These are phyloP conservation scores for Sebastes itinus DNA, from an alignment of 2,797 vertebrate genomes.

Conservation along the genomic window DNA sequence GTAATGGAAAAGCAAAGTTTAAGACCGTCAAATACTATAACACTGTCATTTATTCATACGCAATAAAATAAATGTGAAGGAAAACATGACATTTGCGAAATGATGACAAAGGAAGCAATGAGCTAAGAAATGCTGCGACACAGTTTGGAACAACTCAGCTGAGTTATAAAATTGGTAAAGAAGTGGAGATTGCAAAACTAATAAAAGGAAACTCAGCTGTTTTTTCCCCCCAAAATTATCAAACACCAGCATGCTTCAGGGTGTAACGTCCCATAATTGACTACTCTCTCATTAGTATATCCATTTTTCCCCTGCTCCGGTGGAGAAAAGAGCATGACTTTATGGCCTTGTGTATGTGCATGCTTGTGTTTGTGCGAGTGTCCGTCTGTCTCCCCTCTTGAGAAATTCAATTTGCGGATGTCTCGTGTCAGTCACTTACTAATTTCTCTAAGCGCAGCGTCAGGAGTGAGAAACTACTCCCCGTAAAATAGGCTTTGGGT, in stretches of 20 bases:
- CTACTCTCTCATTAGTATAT: slow-evolving; percentile 31
- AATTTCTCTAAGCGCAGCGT: slow-evolving; percentile 69
- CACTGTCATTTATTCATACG: slow-evolving; percentile 1
- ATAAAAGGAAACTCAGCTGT: neutral
- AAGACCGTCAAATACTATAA: neutral
- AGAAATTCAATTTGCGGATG: slow-evolving; percentile 73
- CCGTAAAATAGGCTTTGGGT: slow-evolving; percentile 77
- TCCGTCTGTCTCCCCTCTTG: slow-evolving; percentile 43
- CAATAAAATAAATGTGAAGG: slow-evolving; percentile 5
- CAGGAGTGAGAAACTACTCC: slow-evolving; percentile 68
- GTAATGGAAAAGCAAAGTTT: neutral
- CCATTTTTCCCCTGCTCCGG: slow-evolving; percentile 24
- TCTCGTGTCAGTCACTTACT: slow-evolving; percentile 71
- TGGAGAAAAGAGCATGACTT: slow-evolving; percentile 16
- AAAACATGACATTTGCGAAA: slow-evolving; percentile 15
- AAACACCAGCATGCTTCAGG: slow-evolving; percentile 28
- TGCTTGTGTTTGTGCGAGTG: slow-evolving; percentile 28
- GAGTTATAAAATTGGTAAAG: neutral
- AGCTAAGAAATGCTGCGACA: neutral
- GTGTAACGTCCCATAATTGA: slow-evolving; percentile 34
- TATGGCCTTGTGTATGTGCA: slow-evolving; percentile 16
- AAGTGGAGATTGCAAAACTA: slow-evolving; percentile 17
- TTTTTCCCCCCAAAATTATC: neutral
- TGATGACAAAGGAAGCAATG: slow-evolving; percentile 2
- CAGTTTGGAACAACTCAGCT: neutral